Conservation (phyloP, 2,797 vertebrate genomes). For the Fistularia commersonii region DNA sequence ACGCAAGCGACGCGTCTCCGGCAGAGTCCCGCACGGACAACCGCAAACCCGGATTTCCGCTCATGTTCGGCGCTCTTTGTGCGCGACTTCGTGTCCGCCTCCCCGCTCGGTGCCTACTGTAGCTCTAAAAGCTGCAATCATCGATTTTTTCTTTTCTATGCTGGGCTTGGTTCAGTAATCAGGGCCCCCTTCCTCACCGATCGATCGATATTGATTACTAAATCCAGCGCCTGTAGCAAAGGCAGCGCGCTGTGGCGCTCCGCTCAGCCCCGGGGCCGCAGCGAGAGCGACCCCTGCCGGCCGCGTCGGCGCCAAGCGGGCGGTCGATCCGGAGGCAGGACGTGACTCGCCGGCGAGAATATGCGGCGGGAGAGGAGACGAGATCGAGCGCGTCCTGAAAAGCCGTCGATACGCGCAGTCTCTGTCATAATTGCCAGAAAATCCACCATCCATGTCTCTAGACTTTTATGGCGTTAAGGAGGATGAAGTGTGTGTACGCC, state of each 20-base stretch:
- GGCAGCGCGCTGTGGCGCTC: conserved; percentile 64
- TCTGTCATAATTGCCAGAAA: too few relatives aligned
- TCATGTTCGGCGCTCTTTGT: conserved; percentile 63
- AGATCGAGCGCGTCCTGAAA: conserved; percentile 16
- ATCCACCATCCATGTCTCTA: too few relatives aligned
- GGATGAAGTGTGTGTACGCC: too few relatives aligned
- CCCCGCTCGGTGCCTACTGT: conserved; percentile 73
- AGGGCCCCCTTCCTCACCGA: conserved; percentile 80
- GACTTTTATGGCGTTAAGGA: too few relatives aligned
- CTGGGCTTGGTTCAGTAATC: conserved; percentile 83
- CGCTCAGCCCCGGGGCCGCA: conserved; percentile 46
- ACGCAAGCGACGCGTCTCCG: too few relatives aligned
- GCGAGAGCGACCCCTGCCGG: conserved; percentile 76
- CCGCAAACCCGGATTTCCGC: conserved; percentile 40
- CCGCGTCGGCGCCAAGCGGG: conserved; percentile 35
- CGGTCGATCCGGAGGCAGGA: conserved; percentile 39
- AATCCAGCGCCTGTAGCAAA: conserved; percentile 80
- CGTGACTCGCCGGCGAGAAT: conserved; percentile 34
- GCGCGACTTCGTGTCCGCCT: conserved; percentile 66
- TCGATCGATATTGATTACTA: conserved; percentile 82
- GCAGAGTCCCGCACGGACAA: too few relatives aligned
- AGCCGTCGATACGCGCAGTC: background rate
- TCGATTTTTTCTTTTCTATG: conserved; percentile 79
- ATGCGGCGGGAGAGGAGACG: conserved; percentile 9
- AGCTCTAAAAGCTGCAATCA: conserved; percentile 82